These are phyloP conservation scores for Pedionomus torquatus DNA, from an alignment of 2,113 vertebrate genomes.

Conservation along the genomic window DNA sequence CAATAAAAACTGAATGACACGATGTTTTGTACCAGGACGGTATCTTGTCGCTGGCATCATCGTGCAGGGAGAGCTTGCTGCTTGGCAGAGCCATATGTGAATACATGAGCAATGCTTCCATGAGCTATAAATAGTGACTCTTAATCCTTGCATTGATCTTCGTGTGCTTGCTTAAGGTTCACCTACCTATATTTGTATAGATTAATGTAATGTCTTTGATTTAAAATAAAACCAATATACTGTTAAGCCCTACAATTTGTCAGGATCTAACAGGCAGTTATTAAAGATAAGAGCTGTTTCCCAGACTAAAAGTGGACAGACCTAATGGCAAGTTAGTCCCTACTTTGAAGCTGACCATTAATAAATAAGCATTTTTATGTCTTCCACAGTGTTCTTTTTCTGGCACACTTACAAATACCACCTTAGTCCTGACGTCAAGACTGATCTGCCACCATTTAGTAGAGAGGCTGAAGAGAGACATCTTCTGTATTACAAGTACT, in stretches of 20 bases:
- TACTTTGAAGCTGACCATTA: not conserved
- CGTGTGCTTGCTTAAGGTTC: slow-evolving; percentile 40
- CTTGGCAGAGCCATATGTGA: slow-evolving; percentile 39
- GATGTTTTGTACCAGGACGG: slow-evolving; percentile 30
- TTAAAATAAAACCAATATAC: not conserved
- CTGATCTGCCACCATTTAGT: not conserved
- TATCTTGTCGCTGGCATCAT: slow-evolving; percentile 52
- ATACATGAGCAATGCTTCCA: slow-evolving; percentile 60
- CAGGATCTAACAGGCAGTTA: not conserved
- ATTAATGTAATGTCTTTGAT: not conserved
- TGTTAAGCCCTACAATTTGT: not conserved
- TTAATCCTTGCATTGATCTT: slow-evolving; percentile 65
- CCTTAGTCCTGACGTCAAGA: not conserved
- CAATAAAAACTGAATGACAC: slow-evolving; percentile 8
- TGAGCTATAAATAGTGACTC: slow-evolving; percentile 47
- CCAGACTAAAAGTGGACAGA: not conserved
- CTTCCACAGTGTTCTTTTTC: not conserved
- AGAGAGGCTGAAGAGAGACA: not conserved
- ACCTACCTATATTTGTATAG: slow-evolving; percentile 12
- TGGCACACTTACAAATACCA: not conserved
- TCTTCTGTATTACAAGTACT: not conserved
- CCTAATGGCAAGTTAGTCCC: not conserved
- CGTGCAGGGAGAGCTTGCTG: slow-evolving; percentile 25
- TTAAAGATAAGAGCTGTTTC: not conserved
- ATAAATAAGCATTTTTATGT: not conserved